Conservation (phyloP, 2,888 invertebrate species). For the Cryptophagus acutangulus region DNA sequence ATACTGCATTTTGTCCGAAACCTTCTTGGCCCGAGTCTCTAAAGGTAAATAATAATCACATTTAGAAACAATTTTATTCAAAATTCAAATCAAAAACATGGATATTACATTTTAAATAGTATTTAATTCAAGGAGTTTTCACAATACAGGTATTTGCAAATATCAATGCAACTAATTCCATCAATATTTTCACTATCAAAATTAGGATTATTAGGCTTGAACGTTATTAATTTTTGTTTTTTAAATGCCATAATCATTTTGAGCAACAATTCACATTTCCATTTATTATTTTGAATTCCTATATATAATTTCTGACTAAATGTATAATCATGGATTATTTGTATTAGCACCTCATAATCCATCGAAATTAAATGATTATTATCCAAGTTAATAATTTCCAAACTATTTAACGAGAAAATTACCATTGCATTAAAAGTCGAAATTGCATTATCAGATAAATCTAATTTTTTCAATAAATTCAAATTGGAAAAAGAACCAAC, state of each 20-base stretch:
- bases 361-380: slow-evolving; percentile 4
- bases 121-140: no score
- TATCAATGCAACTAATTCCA: slow-evolving; percentile 4
- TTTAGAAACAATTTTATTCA: not conserved
- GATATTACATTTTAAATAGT: slow-evolving; percentile 3
- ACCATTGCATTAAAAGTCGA: not conserved
- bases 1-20: slow-evolving; percentile 78
- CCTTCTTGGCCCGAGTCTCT: slow-evolving; percentile 96
- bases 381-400: slow-evolving; percentile 1
- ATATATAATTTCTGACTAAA: not conserved
- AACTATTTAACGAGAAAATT: not conserved
- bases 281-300: slow-evolving; percentile 2
- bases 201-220: not conserved
- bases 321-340: no score
- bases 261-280: slow-evolving; percentile 5
- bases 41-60: slow-evolving; percentile 51
- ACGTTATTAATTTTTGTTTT: not conserved
- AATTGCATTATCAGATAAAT: slow-evolving; percentile 2
- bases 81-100: no score
- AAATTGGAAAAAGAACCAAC: slow-evolving; percentile 1
- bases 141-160: slow-evolving; percentile 5
- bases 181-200: slow-evolving; percentile 4
- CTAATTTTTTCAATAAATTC: not conserved
- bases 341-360: not conserved
- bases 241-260: slow-evolving; percentile 1